Conservation (phyloP, 2,888 invertebrate genomes). For the Nemurella pictetii region DNA sequence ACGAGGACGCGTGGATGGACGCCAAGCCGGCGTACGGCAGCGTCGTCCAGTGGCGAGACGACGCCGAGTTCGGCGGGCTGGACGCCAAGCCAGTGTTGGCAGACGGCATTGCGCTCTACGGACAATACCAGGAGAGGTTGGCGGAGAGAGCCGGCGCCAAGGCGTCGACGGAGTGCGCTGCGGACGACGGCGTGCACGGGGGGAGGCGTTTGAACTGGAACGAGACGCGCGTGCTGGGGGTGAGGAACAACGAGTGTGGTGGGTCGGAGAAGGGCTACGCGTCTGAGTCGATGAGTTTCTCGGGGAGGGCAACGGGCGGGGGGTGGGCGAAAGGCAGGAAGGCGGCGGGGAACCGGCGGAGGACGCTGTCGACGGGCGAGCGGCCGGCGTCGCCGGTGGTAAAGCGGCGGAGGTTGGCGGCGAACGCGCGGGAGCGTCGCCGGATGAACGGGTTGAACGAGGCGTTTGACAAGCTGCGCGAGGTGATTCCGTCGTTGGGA, state of each 20-base stretch:
- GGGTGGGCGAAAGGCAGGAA: background rate
- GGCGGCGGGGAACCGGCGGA: background rate
- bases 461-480: slow-evolving; percentile 71
- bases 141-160: background rate
- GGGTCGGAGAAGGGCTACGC: background rate
- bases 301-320: background rate
- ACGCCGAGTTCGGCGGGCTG: background rate
- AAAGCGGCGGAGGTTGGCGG: slow-evolving; percentile 66
- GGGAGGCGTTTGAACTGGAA: slow-evolving; percentile 16
- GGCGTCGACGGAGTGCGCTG: background rate
- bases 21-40: background rate
- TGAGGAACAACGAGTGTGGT: background rate
- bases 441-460: slow-evolving; percentile 77
- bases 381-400: slow-evolving; percentile 60
- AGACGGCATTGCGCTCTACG: background rate
- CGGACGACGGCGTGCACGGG: background rate
- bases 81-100: background rate
- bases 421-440: slow-evolving; percentile 72
- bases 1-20: background rate
- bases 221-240: background rate
- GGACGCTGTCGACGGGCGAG: background rate
- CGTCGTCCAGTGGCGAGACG: background rate
- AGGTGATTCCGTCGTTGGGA: slow-evolving; percentile 70
- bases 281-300: slow-evolving; percentile 1
- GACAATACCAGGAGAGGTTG: background rate